These are phyloP conservation scores for Sebastes miniatus DNA, from an alignment of 2,797 vertebrate genomes.

Conservation along the genomic window DNA sequence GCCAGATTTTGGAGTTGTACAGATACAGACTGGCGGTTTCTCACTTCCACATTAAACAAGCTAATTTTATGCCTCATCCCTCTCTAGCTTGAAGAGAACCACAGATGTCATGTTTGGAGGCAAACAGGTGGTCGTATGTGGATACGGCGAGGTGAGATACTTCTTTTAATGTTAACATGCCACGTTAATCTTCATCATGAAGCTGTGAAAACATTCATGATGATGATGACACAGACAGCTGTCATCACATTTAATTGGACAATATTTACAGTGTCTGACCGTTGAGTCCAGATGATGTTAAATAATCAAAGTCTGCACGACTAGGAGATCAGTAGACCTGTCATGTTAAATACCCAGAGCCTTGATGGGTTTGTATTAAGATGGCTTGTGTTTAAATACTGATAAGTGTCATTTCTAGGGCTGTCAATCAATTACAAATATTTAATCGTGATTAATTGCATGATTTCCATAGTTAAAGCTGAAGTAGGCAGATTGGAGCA, in stretches of 20 bases:
- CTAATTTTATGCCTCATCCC: conserved; percentile 28
- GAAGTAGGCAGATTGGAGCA: no score
- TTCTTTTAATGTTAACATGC: neutral
- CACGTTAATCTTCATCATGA: neutral
- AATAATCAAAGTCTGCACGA: neutral
- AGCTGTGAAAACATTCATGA: neutral
- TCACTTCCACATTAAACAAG: conserved; percentile 9
- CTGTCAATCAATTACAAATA: no score
- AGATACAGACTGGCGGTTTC: neutral
- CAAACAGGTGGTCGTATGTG: conserved; percentile 95
- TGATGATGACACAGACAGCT: neutral
- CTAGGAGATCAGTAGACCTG: neutral
- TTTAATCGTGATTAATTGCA: no score
- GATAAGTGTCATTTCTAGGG: no score
- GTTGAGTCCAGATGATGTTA: neutral
- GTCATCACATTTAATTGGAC: neutral
- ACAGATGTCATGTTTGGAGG: conserved; percentile 98
- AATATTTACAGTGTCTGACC: neutral
- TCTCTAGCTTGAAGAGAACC: conserved; percentile 91
- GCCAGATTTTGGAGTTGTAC: neutral
- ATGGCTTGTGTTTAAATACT: neutral
- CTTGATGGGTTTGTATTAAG: neutral
- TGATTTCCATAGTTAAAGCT: no score
- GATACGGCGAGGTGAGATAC: conserved; percentile 93
- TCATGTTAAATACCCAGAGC: neutral